phyloP scores from a whole-genome alignment of 2,888 invertebrate species.

The Tipula vernalis region DNA sequence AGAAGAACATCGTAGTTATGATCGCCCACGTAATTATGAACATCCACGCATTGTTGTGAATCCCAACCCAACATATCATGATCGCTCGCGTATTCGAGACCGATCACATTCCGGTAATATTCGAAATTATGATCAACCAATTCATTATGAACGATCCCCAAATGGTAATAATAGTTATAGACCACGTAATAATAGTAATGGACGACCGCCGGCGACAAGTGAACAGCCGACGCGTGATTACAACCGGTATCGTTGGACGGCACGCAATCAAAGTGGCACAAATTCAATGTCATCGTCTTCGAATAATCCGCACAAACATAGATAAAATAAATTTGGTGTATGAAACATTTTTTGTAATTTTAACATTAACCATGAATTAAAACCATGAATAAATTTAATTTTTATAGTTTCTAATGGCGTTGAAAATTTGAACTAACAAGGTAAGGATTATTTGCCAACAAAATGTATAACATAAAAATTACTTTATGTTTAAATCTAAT shows the following conservation, averaged over 20 bases:
- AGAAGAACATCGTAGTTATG: background rate
- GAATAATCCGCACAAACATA: background rate
- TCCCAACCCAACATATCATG: background rate
- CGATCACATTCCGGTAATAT: background rate
- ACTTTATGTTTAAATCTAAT: background rate
- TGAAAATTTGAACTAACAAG: background rate
- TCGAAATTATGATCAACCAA: background rate
- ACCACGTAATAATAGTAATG: background rate
- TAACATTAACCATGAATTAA: too few species aligned
- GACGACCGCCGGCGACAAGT: background rate
- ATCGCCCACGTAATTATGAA: background rate
- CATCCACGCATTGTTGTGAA: background rate
- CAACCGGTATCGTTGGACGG: background rate
- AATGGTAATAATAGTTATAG: background rate
- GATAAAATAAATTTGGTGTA: background rate
- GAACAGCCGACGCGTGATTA: background rate
- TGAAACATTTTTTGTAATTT: background rate
- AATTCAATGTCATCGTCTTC: background rate
- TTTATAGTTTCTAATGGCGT: background rate
- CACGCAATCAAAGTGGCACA: background rate
- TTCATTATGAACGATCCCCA: background rate
- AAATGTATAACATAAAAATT: background rate
- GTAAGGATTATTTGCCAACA: background rate
- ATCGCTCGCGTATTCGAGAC: background rate
- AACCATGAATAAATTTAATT: background rate